Conservation (phyloP, 2,888 invertebrate genomes). For the Hirtodrosophila alboralis region DNA sequence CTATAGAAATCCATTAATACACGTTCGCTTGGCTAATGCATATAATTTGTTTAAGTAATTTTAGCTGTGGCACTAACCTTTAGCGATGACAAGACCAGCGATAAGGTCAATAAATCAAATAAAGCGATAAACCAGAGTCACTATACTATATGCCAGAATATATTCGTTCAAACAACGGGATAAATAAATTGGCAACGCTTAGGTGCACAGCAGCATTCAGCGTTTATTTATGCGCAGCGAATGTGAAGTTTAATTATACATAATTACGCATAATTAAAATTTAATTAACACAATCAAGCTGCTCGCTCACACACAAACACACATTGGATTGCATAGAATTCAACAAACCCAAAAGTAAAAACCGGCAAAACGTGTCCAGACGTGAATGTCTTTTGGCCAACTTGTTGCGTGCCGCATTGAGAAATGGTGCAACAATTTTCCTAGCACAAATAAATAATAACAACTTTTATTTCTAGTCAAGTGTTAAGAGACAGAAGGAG, state of each 20-base stretch:
- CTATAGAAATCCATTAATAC: constrained; percentile 35
- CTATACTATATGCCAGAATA: neutral
- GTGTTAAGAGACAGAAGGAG: constrained; percentile 50
- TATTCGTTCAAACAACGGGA: constrained; percentile 25
- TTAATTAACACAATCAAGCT: constrained; percentile 76
- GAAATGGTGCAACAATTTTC: constrained; percentile 46
- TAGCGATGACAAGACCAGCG: constrained; percentile 39
- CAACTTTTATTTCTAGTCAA: constrained; percentile 63
- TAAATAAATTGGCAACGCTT: constrained; percentile 53
- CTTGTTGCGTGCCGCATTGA: constrained; percentile 63
- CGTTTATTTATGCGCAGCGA: constrained; percentile 49
- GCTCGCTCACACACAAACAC: constrained; percentile 33
- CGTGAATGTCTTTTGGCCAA: constrained; percentile 50
- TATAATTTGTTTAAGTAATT: constrained; percentile 47
- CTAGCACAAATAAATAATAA: constrained; percentile 33
- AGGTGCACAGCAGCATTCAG: constrained; percentile 52
- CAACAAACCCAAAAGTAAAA: constrained; percentile 36
- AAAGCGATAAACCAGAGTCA: constrained; percentile 28
- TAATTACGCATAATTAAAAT: constrained; percentile 73
- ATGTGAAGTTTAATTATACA: constrained; percentile 66
- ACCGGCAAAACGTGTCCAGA: constrained; percentile 76
- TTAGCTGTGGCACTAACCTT: constrained; percentile 37
- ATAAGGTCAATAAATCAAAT: constrained; percentile 51
- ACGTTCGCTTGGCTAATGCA: constrained; percentile 46
- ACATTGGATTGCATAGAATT: constrained; percentile 22